A percentile compares a stretch with the other conserved stretches of the same genome.
phyloP scores from a whole-genome alignment of 2,797 vertebrate genomes.

The Sorex maritimensis region DNA sequence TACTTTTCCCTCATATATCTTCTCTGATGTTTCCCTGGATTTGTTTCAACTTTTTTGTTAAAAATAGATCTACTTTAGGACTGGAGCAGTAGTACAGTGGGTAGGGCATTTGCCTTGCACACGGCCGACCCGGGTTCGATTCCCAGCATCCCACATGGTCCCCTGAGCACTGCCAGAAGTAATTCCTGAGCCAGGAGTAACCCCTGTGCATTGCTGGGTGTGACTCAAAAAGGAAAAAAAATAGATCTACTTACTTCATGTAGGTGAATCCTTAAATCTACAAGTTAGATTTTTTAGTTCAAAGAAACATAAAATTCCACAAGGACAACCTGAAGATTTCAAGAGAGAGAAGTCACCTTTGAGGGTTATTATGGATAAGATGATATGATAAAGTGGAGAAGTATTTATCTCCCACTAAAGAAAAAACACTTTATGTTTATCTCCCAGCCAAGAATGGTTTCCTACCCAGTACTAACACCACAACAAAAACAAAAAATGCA shows the following conservation, averaged over 20 bases:
- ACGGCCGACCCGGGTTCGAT: no score
- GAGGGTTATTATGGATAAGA: background rate
- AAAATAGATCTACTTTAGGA: background rate
- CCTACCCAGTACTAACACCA: no score
- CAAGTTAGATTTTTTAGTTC: background rate
- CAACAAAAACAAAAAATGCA: no score
- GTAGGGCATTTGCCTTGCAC: no score
- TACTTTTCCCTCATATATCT: background rate
- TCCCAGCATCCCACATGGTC: no score
- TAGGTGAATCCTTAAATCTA: background rate
- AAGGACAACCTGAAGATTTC: background rate
- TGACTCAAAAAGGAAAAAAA: background rate
- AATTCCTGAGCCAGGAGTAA: no score
- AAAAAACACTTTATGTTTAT: background rate
- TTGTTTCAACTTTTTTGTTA: constrained; percentile 35
- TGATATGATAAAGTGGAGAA: background rate
- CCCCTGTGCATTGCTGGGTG: no score
- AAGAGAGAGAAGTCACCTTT: background rate
- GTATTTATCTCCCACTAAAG: background rate
- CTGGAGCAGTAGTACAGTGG: no score
- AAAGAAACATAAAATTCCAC: constrained; percentile 17
- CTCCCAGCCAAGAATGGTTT: background rate
- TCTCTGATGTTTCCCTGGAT: constrained; percentile 25
- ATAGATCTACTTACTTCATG: background rate
- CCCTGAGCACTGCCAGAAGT: no score